A percentile compares a stretch with the other conserved stretches of the same genome.
These are phyloP conservation scores for Rhinogobius similis DNA, from an alignment of 2,113 vertebrate species.

Conservation along the genomic window DNA sequence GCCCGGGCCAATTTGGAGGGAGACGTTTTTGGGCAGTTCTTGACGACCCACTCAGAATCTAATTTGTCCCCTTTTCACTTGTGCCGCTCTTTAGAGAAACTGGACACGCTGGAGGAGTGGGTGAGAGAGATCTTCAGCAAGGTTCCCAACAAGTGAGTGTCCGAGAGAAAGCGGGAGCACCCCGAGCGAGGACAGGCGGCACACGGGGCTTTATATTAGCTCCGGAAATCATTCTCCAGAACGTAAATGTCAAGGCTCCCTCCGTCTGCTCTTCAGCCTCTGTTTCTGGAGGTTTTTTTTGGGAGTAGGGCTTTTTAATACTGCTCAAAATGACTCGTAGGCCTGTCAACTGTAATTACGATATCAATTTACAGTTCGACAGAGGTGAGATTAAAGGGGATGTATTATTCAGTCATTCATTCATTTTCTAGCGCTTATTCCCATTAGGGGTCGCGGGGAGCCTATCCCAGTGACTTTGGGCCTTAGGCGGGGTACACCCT, in stretches of 20 bases:
- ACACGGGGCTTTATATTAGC: conserved; percentile 34
- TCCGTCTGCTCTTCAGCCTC: neutral
- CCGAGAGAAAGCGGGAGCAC: neutral
- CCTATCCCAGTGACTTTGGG: no score
- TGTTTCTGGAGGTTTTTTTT: neutral
- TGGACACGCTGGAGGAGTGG: conserved; percentile 96
- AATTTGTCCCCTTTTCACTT: conserved; percentile 37
- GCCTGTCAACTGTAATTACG: neutral
- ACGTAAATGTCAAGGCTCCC: conserved; percentile 55
- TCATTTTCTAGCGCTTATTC: no score
- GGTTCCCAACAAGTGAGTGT: conserved; percentile 95
- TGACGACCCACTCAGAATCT: conserved; percentile 26
- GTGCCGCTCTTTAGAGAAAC: conserved; percentile 80
- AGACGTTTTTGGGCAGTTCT: conserved; percentile 1
- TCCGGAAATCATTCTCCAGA: conserved; percentile 36
- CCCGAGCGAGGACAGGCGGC: neutral
- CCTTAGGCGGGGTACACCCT: no score
- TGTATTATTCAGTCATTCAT: no score
- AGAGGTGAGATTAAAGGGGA: no score
- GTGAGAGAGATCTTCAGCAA: conserved; percentile 94
- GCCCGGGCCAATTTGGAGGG: neutral
- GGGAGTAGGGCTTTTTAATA: neutral
- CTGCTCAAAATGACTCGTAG: neutral
- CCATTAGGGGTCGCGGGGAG: no score
- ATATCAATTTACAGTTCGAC: no score